These are phyloP conservation scores for Montipora efflorescens DNA, from an alignment of 64 coral and sea anemone species.

Conservation along the genomic window DNA sequence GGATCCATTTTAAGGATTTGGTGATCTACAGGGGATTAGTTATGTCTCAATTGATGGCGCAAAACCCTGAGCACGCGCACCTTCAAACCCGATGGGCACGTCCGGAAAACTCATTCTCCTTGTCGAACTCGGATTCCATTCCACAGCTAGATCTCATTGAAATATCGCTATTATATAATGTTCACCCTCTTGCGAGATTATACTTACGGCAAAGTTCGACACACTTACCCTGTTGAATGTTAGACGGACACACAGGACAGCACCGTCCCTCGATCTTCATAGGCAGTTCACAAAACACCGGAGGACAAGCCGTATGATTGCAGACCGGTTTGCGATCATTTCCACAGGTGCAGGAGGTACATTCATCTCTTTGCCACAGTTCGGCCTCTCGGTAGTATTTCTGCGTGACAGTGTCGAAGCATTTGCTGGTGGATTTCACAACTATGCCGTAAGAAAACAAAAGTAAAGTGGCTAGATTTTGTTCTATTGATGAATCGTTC, in stretches of 20 bases:
- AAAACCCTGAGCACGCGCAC: too few species aligned
- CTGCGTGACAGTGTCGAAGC: slow-evolving; percentile 81
- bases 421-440: slow-evolving; percentile 48
- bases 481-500: too few species aligned
- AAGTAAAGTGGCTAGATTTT: not conserved
- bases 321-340: slow-evolving; percentile 59
- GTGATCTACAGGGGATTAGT: too few species aligned
- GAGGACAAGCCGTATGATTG: slow-evolving; percentile 50
- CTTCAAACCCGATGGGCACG: too few species aligned
- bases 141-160: too few species aligned
- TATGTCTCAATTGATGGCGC: too few species aligned
- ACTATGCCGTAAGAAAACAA: not conserved
- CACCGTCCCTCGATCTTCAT: slow-evolving; percentile 72
- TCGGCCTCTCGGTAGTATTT: slow-evolving; percentile 79
- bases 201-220: not conserved
- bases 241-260: slow-evolving; percentile 74
- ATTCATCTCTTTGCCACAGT: slow-evolving; percentile 92
- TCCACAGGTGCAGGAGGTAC: slow-evolving; percentile 75
- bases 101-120: too few species aligned
- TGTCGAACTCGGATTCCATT: too few species aligned
- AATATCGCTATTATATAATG: too few species aligned
- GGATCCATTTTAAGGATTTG: too few species aligned
- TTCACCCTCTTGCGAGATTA: not conserved
- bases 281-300: slow-evolving; percentile 54
- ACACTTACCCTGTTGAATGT: slow-evolving; percentile 67